Percentiles rank a stretch among this genome's conserved stretches.
Conservation (phyloP, 1,140 invertebrate genomes). For the Meteorus sp. region DNA sequence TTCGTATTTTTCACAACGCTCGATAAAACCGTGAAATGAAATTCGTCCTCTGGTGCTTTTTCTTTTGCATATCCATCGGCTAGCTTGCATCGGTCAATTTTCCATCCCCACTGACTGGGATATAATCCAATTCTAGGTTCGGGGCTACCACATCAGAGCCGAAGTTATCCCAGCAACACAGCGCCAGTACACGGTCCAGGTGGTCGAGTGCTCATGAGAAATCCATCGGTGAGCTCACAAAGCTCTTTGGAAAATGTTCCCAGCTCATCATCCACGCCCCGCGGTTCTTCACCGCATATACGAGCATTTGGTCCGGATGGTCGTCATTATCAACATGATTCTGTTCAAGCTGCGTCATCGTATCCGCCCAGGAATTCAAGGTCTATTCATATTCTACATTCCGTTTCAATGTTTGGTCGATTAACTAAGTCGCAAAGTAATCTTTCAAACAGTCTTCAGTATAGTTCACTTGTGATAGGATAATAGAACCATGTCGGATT, state of each 20-base stretch:
- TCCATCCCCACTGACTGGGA: neutral
- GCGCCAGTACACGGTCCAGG: conserved; percentile 23
- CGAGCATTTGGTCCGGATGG: conserved; percentile 75
- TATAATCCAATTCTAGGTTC: conserved; percentile 14
- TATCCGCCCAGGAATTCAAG: conserved; percentile 55
- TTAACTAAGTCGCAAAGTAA: too few relatives aligned
- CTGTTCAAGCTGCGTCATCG: conserved; percentile 56
- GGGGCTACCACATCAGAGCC: conserved; percentile 56
- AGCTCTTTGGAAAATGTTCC: conserved; percentile 74
- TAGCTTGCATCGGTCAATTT: too few relatives aligned
- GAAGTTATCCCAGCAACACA: conserved; percentile 57
- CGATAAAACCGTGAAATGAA: too few relatives aligned
- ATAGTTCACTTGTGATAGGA: too few relatives aligned
- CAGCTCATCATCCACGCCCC: conserved; percentile 65
- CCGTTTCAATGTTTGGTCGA: too few relatives aligned
- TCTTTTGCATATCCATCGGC: neutral
- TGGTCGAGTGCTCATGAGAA: conserved; percentile 56
- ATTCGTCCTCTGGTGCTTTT: neutral
- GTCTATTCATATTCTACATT: conserved; percentile 32
- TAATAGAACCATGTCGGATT: too few relatives aligned
- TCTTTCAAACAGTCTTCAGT: too few relatives aligned
- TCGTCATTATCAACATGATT: conserved; percentile 55
- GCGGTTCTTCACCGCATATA: conserved; percentile 79
- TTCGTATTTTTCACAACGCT: too few relatives aligned
- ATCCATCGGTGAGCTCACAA: conserved; percentile 79